A percentile compares a stretch with the other conserved stretches of the same genome.
Conservation (phyloP, 2,888 invertebrate species). For the Pollenia angustigena region DNA sequence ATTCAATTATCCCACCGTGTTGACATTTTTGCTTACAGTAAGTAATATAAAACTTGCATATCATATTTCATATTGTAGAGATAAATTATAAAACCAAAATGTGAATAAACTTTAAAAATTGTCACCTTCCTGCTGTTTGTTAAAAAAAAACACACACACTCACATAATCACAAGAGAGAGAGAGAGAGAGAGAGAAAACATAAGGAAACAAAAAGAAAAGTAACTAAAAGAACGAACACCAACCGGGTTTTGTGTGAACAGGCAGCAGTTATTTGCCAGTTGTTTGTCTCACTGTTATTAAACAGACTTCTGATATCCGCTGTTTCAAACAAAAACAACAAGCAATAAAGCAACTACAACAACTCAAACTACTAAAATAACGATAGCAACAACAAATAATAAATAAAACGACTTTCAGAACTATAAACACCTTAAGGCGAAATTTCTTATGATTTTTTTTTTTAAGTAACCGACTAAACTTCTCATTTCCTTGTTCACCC, state of each 20-base stretch:
- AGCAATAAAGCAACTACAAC: conserved; percentile 20
- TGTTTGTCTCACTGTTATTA: conserved; percentile 64
- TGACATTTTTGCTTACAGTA: conserved; percentile 25
- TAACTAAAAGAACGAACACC: conserved; percentile 28
- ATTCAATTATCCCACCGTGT: neutral
- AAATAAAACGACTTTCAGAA: conserved; percentile 42
- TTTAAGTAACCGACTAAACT: conserved; percentile 9
- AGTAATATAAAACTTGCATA: conserved; percentile 67
- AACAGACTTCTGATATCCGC: conserved; percentile 71
- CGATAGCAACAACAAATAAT: conserved; percentile 30
- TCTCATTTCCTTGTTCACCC: neutral
- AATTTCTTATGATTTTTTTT: conserved; percentile 46
- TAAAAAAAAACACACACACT: conserved; percentile 1
- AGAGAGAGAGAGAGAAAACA: neutral
- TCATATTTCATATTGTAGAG: conserved; percentile 68
- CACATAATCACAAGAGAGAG: neutral
- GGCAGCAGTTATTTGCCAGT: conserved; percentile 70
- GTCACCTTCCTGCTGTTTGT: conserved; percentile 69
- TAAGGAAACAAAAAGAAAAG: neutral
- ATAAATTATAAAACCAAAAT: conserved; percentile 70
- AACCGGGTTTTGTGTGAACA: conserved; percentile 45
- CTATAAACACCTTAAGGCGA: conserved; percentile 55
- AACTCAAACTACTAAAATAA: neutral
- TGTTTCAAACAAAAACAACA: conserved; percentile 62
- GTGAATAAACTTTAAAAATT: conserved; percentile 72